These are phyloP conservation scores for Elegia similella DNA, from an alignment of 2,888 invertebrate genomes.

Conservation along the genomic window DNA sequence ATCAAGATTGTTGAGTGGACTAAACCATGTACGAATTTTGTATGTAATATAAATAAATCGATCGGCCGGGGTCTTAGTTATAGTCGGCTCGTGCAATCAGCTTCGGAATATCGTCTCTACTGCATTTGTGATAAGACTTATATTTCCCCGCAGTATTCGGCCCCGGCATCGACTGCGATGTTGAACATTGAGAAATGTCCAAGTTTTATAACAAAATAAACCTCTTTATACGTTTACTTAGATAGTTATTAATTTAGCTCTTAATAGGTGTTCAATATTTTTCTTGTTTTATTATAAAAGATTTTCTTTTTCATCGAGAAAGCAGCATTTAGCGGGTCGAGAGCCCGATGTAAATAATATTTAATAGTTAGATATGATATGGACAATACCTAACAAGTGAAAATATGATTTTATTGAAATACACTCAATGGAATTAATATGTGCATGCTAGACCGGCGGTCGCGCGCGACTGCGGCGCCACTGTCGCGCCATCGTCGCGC, in stretches of 20 bases:
- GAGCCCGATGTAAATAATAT: slow-evolving; percentile 67
- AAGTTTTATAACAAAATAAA: slow-evolving; percentile 54
- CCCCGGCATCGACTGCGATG: slow-evolving; percentile 40
- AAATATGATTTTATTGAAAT: slow-evolving; percentile 77
- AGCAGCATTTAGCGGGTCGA: slow-evolving; percentile 61
- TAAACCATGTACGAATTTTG: slow-evolving; percentile 2
- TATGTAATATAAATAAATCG: slow-evolving; percentile 28
- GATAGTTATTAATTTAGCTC: slow-evolving; percentile 77
- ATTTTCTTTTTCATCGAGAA: slow-evolving; percentile 48
- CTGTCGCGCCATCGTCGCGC: slow-evolving; percentile 33
- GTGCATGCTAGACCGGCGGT: slow-evolving; percentile 58
- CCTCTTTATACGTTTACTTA: slow-evolving; percentile 70
- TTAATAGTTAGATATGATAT: slow-evolving; percentile 73
- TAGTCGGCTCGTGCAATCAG: slow-evolving; percentile 40
- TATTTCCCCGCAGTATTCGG: slow-evolving; percentile 45
- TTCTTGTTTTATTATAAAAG: slow-evolving; percentile 42
- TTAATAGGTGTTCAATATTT: slow-evolving; percentile 79
- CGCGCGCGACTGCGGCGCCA: slow-evolving; percentile 24
- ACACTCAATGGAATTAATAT: slow-evolving; percentile 73
- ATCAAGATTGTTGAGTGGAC: not conserved
- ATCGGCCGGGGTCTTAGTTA: slow-evolving; percentile 47
- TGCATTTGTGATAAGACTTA: slow-evolving; percentile 63
- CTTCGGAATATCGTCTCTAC: slow-evolving; percentile 46
- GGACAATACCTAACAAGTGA: slow-evolving; percentile 82
- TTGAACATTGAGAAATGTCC: slow-evolving; percentile 35